A percentile compares a stretch with the other conserved stretches of the same genome.
Conservation (phyloP, 2,113 vertebrate genomes). For the Otis tarda region DNA sequence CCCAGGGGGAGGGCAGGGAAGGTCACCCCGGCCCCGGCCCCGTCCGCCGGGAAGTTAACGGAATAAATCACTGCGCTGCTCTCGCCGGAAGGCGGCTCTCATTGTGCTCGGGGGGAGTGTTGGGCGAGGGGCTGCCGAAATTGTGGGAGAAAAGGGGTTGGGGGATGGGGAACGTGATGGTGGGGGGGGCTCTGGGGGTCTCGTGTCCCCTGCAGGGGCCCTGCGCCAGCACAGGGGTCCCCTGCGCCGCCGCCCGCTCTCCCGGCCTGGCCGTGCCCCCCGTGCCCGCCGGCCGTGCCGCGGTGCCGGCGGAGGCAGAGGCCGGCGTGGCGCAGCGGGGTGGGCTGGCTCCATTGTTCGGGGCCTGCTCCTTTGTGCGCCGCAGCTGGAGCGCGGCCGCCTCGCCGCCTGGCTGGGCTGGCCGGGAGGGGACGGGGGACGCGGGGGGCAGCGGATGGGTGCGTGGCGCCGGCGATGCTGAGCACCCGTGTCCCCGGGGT, state of each 20-base stretch:
- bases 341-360: constrained; percentile 49
- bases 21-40: neutral
- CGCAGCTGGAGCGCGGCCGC: neutral
- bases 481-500: neutral
- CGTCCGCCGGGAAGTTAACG: neutral
- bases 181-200: neutral
- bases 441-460: neutral
- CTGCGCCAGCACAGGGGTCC: accelerated
- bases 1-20: neutral
- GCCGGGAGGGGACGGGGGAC: neutral
- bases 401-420: neutral
- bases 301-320: neutral
- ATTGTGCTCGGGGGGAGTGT: accelerated
- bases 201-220: neutral
- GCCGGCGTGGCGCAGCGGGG: neutral
- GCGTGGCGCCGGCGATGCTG: accelerated
- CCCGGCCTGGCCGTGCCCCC: neutral
- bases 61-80: neutral
- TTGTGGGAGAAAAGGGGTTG: accelerated
- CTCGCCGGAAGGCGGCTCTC: neutral
- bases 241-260: accelerated
- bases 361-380: constrained; percentile 45
- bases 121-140: neutral
- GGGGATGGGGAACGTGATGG: accelerated
- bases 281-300: neutral